Conservation (phyloP, 2,797 vertebrate species). For the Pristis pectinata region DNA sequence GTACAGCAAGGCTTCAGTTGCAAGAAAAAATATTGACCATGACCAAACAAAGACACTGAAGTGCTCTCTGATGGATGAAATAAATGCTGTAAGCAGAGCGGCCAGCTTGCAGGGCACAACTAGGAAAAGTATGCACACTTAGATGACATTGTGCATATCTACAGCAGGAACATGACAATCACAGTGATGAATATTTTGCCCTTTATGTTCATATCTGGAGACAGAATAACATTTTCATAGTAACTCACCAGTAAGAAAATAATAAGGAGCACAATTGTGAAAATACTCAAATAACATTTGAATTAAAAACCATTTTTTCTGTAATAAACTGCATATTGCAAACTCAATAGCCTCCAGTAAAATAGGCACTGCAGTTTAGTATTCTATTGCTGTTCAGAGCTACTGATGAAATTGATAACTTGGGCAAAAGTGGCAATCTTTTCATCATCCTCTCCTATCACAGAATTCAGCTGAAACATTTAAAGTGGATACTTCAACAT, state of each 20-base stretch:
- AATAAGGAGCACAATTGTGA: neutral
- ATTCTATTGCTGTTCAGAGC: conserved; percentile 8
- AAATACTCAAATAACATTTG: neutral
- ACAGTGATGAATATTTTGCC: neutral
- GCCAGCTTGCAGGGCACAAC: neutral
- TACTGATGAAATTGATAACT: neutral
- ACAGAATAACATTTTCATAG: neutral
- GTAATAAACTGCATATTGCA: neutral
- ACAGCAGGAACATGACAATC: neutral
- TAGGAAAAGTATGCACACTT: neutral
- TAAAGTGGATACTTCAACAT: conserved; percentile 9
- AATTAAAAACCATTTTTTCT: neutral
- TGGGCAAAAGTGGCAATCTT: conserved; percentile 28
- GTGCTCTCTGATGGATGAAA: neutral
- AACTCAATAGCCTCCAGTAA: neutral
- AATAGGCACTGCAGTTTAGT: neutral
- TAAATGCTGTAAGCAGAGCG: neutral
- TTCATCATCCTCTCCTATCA: neutral
- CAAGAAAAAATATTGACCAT: neutral
- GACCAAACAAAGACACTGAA: neutral
- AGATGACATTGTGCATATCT: neutral
- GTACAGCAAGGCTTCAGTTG: neutral
- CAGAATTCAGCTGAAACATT: conserved; percentile 28
- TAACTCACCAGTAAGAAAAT: neutral
- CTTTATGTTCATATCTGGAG: neutral